Conservation (phyloP, 2,797 vertebrate genomes). For the Nannoperca obscura region DNA sequence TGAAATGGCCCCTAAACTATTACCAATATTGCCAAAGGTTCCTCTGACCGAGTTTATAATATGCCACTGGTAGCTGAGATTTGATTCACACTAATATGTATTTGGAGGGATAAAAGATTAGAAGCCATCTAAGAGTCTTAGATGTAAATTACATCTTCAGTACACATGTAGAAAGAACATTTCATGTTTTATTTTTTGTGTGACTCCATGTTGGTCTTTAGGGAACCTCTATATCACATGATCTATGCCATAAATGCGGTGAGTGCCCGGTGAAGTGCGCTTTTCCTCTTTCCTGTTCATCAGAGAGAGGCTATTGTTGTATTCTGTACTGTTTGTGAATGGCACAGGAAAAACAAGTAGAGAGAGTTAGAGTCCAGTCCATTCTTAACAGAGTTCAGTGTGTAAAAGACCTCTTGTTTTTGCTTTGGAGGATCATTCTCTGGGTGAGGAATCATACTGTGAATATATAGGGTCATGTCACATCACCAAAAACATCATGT, state of each 20-base stretch:
- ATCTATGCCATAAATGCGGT: constrained; percentile 26
- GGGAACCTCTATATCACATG: constrained; percentile 1
- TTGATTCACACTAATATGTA: background rate
- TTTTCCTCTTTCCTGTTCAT: constrained; percentile 82
- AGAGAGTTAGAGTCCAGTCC: constrained; percentile 3
- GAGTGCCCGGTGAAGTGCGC: constrained; percentile 33
- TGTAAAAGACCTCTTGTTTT: background rate
- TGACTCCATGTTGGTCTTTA: constrained; percentile 4
- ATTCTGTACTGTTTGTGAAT: constrained; percentile 28
- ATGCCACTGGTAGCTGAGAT: background rate
- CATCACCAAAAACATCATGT: too few relatives aligned
- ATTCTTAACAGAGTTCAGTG: background rate
- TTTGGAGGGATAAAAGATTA: background rate
- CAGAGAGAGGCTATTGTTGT: constrained; percentile 61
- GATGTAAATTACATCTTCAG: background rate
- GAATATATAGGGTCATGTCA: background rate
- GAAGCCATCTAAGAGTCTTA: background rate
- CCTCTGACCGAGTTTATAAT: background rate
- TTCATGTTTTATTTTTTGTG: background rate
- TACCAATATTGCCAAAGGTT: background rate
- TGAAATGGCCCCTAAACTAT: background rate
- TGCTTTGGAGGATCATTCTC: background rate
- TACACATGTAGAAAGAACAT: background rate
- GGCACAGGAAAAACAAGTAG: constrained; percentile 23
- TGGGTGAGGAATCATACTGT: background rate